Evolutionary conservation across 2,113 vertebrate genomes (phyloP), one percentile per base, ranked within the genome.

Genomic region (Xiphophorus couchianus): DNA sequence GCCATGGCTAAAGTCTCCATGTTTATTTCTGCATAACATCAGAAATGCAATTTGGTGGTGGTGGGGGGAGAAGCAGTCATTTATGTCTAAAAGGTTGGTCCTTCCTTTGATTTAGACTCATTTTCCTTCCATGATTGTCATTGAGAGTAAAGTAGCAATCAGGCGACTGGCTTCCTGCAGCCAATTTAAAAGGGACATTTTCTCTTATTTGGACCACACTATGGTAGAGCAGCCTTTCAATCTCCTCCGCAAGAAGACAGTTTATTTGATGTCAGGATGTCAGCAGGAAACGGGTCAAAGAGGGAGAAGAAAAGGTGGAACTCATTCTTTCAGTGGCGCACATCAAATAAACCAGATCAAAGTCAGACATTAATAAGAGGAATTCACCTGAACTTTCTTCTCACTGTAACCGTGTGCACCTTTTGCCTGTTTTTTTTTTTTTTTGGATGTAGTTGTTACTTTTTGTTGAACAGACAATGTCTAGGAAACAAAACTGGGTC

Each of bases 281-380:
- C 63, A 86, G 61, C 80, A 66, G 72, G 42, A 82, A 86, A n/a
- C 72, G 66, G 77, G 81, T 84, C 73, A 82, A 84, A 80, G 54
- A 71, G 17, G 65, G 42, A 66, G 22, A 44, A 72, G 51, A 66
- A 70, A 79, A 44, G 66, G 62, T 74, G 64, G 66, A 87, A 82
- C 68, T 73, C 83, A 85, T 88, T 88, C 81, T 87, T 88, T 89
- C 82, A 76, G 75, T 66, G 61, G 80, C 67, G 70, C 82, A 92
- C 84, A 91, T 92, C 89, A 91, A 89, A 91, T 86, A 84, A 91
- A 84, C 69, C 83, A 84, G 90, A 92, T 93, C 90, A 93, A 91
- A 93, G 86, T 85, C 75, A 78, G 82, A 89, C 69, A 85, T 80
- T 89, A 88, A 83, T 69, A 90, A 85, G 72, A 85, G 66, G 89